These are phyloP conservation scores for Palloptera scutellata DNA, from an alignment of 2,888 invertebrate species.

Conservation along the genomic window DNA sequence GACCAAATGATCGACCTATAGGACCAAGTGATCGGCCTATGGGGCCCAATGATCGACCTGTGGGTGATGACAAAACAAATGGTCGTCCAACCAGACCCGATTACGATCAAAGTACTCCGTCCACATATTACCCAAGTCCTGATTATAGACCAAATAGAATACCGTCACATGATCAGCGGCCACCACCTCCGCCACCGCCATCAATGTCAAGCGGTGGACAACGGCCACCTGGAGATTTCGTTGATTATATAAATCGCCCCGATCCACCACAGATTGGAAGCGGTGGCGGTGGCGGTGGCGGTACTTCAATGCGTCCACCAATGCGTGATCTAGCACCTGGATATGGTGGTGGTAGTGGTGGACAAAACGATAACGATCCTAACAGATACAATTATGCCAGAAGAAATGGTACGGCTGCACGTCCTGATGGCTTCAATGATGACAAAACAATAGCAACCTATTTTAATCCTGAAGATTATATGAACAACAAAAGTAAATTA, in stretches of 20 bases:
- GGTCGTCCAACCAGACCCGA: slow-evolving; percentile 36
- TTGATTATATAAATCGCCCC: slow-evolving; percentile 57
- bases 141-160: slow-evolving; percentile 25
- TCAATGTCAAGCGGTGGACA: slow-evolving; percentile 12
- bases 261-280: slow-evolving; percentile 47
- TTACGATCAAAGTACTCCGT: slow-evolving; percentile 43
- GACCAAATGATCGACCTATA: slow-evolving; percentile 16
- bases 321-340: slow-evolving; percentile 29
- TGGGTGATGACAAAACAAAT: neutral
- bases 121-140: slow-evolving; percentile 36
- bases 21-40: slow-evolving; percentile 16
- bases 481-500: slow-evolving; percentile 56
- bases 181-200: slow-evolving; percentile 36
- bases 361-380: slow-evolving; percentile 32
- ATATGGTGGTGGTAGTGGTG: slow-evolving; percentile 29
- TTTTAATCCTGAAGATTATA: slow-evolving; percentile 63
- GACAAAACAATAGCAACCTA: slow-evolving; percentile 62
- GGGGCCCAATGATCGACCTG: slow-evolving; percentile 1
- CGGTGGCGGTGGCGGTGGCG: slow-evolving; percentile 30
- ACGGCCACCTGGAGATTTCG: slow-evolving; percentile 39
- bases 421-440: slow-evolving; percentile 46
- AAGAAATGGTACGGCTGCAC: slow-evolving; percentile 41
- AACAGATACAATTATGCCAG: slow-evolving; percentile 46
- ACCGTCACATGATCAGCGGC: slow-evolving; percentile 37
- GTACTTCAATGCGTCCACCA: slow-evolving; percentile 45